Conservation (phyloP, 2,797 vertebrate species). For the Acrossocheilus wenchowensis region DNA sequence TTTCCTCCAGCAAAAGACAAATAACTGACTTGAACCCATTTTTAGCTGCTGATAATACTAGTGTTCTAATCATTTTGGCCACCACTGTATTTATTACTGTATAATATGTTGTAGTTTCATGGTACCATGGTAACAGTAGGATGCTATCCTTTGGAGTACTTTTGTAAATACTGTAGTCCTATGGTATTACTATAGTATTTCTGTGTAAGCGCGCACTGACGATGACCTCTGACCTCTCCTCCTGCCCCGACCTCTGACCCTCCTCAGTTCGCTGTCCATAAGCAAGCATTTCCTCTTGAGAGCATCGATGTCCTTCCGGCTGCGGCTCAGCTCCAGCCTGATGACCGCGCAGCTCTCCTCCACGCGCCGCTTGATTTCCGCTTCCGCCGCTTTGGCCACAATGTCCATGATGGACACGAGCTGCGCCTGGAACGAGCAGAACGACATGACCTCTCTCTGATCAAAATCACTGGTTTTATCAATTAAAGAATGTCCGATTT, state of each 20-base stretch:
- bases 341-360: slow-evolving; percentile 75
- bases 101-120: no score
- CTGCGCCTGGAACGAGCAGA: slow-evolving; percentile 69
- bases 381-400: slow-evolving; percentile 73
- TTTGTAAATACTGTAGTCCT: no score
- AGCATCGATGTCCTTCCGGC: slow-evolving; percentile 73
- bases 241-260: slow-evolving; percentile 58
- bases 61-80: no score
- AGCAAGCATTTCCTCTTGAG: slow-evolving; percentile 71
- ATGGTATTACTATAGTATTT: neutral
- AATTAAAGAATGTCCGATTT: neutral
- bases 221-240: slow-evolving; percentile 61
- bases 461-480: neutral
- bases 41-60: no score
- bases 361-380: slow-evolving; percentile 76
- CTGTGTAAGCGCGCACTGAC: slow-evolving; percentile 20
- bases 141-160: neutral
- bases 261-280: slow-evolving; percentile 75
- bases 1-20: no score
- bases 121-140: neutral
- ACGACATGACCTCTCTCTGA: neutral
- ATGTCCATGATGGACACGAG: slow-evolving; percentile 77
- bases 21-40: no score
- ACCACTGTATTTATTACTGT: no score
- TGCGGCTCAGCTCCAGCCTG: slow-evolving; percentile 72